Evolutionary conservation across 2,888 invertebrate genomes (phyloP), one percentile per base, ranked within the genome.

Genomic region (Lapara coniferarum): DNA sequence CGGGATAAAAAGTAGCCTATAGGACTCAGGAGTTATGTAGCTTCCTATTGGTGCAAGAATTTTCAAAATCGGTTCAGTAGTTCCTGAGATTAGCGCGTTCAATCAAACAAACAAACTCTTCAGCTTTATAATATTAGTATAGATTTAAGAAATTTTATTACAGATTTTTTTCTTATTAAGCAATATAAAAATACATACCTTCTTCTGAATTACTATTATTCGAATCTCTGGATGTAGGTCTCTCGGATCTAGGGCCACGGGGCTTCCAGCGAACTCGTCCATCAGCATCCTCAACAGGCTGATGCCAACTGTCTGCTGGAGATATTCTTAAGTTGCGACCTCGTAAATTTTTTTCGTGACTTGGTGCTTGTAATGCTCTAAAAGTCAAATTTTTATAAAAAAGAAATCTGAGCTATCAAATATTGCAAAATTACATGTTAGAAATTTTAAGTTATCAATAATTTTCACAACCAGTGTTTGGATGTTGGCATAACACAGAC

Each of bases 241-340:
- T 70, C 6, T 77, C 75, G 10, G 71, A 72, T 3, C 74, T 71
- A 25, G 74, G 76, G 14, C 78, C 73, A 16, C 78, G 78, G 30
- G 83, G 76, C 79, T 85, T 89, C 88, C 88, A 90, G 30, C 85
- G 87, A 10, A 90, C 86, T 72, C 88, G 75, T 77, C 89, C 90
- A 55, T 89, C 84, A 0, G 85, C 80, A 63, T 88, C 88, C 73
- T 90, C 90, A 0, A 83, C 88, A 0, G 95, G 95, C 78, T 95
- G 95, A 81, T 95, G 95, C 95, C 95, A 95, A 70, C 95, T 94
- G 78, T 95, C 95, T 0, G 95, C 95, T 0, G 95, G 93, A 0
- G 91, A 92, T 69, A 95, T 93, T 75, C 89, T 88, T 59, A 95
- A 82, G 70, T 80, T 83, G 57, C 89, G 86, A 10, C 91, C 92